phyloP scores from a whole-genome alignment of 2,888 invertebrate species.

The Eilema caniola region DNA sequence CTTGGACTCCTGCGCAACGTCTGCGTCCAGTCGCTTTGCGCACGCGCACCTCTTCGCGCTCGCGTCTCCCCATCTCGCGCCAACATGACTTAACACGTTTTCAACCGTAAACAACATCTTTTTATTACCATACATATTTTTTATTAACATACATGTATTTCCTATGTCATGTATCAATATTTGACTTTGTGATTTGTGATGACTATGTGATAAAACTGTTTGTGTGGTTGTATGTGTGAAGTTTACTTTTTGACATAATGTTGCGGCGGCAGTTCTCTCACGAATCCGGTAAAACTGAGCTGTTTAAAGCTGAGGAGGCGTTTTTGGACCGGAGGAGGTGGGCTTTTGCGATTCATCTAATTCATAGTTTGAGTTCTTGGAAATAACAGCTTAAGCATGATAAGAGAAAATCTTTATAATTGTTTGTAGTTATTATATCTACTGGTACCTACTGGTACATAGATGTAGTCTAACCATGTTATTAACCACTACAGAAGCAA shows the following conservation, averaged over 20 bases:
- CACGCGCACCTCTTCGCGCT: slow-evolving; percentile 60
- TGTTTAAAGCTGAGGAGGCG: slow-evolving; percentile 74
- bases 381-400: not conserved
- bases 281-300: slow-evolving; percentile 79
- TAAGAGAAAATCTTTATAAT: not conserved
- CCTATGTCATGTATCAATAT: not conserved
- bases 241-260: slow-evolving; percentile 55
- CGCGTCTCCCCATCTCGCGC: slow-evolving; percentile 35
- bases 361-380: not conserved
- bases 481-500: not conserved
- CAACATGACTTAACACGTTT: slow-evolving; percentile 14
- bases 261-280: slow-evolving; percentile 80
- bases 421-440: not conserved
- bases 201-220: slow-evolving; percentile 21
- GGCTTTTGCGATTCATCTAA: slow-evolving; percentile 23
- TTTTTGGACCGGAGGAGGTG: slow-evolving; percentile 76
- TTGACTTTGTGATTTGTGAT: not conserved
- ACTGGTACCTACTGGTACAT: no score
- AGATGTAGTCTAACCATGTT: not conserved
- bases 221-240: slow-evolving; percentile 25
- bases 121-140: no score
- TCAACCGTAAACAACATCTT: not conserved
- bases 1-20: slow-evolving; percentile 57
- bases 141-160: not conserved
- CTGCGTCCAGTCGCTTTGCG: slow-evolving; percentile 52